These are phyloP conservation scores for Ochropleura plecta DNA, from an alignment of 2,888 invertebrate species.

Conservation along the genomic window DNA sequence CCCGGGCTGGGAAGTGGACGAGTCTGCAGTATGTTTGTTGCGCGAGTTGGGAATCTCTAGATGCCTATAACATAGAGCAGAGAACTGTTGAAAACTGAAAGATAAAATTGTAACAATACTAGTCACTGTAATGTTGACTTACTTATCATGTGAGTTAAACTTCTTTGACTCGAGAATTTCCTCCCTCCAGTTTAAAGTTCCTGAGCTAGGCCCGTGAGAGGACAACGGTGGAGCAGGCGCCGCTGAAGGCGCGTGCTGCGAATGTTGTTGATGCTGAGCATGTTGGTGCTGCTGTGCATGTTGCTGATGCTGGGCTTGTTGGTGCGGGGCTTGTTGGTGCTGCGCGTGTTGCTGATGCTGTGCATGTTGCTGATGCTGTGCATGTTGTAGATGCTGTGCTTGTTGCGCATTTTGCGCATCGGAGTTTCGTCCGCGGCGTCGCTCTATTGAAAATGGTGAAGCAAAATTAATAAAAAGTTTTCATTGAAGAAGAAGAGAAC, in stretches of 20 bases:
- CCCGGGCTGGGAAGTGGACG: slow-evolving; percentile 81
- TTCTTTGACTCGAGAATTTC: slow-evolving; percentile 88
- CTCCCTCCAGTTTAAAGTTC: slow-evolving; percentile 86
- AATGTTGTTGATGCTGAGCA: slow-evolving; percentile 33
- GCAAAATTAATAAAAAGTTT: background rate
- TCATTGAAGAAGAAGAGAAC: background rate
- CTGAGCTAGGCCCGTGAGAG: slow-evolving; percentile 64
- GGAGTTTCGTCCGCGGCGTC: slow-evolving; percentile 67
- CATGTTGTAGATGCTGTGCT: slow-evolving; percentile 47
- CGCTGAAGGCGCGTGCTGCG: slow-evolving; percentile 38
- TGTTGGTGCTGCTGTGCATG: slow-evolving; percentile 37
- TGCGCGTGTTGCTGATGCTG: slow-evolving; percentile 35
- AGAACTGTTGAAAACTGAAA: background rate
- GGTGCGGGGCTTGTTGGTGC: slow-evolving; percentile 60
- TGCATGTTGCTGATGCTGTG: slow-evolving; percentile 56
- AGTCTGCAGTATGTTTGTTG: slow-evolving; percentile 80
- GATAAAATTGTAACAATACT: background rate
- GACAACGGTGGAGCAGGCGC: slow-evolving; percentile 22
- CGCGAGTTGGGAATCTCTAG: slow-evolving; percentile 78
- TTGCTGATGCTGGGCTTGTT: slow-evolving; percentile 26
- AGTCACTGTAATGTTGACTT: slow-evolving; percentile 38
- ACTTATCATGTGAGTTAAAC: slow-evolving; percentile 80
- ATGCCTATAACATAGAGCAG: slow-evolving; percentile 68
- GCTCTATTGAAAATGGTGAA: slow-evolving; percentile 29
- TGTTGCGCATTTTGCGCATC: slow-evolving; percentile 70